Base-by-base conservation (phyloP, 2,113 vertebrate genomes). In the Syngnathus scovelli region DNA sequence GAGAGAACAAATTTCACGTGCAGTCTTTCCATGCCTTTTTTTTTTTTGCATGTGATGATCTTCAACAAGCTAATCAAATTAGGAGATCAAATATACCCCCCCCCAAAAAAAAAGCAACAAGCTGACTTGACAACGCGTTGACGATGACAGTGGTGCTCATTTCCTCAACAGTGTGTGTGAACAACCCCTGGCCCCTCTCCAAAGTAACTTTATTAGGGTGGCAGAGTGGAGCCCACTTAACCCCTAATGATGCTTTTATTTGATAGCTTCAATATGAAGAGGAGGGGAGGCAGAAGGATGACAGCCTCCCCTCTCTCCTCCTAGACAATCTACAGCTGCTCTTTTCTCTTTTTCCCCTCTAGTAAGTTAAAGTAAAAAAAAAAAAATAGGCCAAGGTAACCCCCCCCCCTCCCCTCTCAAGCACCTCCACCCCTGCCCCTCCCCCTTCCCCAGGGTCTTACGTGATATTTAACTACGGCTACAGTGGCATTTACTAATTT, bases 401-500 rank as follows among this genome's bases (percentile, higher is more conserved):
- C 86, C 74, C 77, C 77, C 71, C 62, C 55, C 72, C 33, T 65
- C 69, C 48, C 27, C 27, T 33, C 27, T 54, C 66, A 15, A 10
- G 56, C 64, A 38, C 13, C 55, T 37, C 38, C 46, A 80, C 60
- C 15, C 27, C 49, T 56, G 55, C 61, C 36, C 55, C 1, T 37
- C 51, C 49, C 65, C 36, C 70, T 68, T 82, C 91, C 88, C 88
- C 0, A 4, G 88, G 85, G 90, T 85, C 79, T 85, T 74, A 81
- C 90, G 92, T 93, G 92, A 93, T 93, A 93, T 92, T 93, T 93
- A 93, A 92, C 91, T 91, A 92, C 84, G 89, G 91, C 90, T 91
- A 90, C 91, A 91, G 90, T 92, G 92, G 91, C 92, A 93, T 93
- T 93, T 93, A 92, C 91, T 93, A 92, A 92, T 93, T 93, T 93